Percentiles rank a stretch among this genome's conserved stretches.
phyloP scores from a whole-genome alignment of 2,888 invertebrate species.

The Schrankia costaestrigalis region DNA sequence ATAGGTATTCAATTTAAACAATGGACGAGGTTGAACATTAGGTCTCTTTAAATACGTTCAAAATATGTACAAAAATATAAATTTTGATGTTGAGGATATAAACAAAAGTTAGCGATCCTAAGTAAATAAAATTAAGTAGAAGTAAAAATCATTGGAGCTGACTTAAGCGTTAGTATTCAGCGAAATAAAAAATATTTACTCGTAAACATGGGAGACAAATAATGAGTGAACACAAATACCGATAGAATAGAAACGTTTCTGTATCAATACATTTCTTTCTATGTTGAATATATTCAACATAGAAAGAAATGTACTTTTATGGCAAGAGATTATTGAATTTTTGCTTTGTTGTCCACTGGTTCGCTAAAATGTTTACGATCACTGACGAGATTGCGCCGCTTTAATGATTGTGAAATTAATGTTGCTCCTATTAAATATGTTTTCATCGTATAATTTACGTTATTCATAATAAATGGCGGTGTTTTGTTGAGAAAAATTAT shows the following conservation, averaged over 20 bases:
- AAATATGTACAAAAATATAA: too few relatives aligned
- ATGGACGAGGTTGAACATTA: too few relatives aligned
- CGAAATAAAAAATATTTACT: slow-evolving; percentile 23
- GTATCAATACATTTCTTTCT: not conserved
- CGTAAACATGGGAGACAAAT: slow-evolving; percentile 17
- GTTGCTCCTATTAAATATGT: not conserved
- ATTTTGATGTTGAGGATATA: too few relatives aligned
- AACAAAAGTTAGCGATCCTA: too few relatives aligned
- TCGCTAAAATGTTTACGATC: slow-evolving; percentile 23
- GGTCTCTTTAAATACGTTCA: too few relatives aligned
- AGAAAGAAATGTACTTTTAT: slow-evolving; percentile 25
- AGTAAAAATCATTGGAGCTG: slow-evolving; percentile 15
- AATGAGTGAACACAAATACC: slow-evolving; percentile 21
- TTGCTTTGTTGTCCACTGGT: slow-evolving; percentile 18
- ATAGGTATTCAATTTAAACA: too few relatives aligned
- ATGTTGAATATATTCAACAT: slow-evolving; percentile 8
- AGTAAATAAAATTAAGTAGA: too few relatives aligned
- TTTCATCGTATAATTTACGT: not conserved
- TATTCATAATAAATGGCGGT: too few relatives aligned
- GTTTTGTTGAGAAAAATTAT: too few relatives aligned
- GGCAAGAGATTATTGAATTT: slow-evolving; percentile 18
- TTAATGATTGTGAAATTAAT: slow-evolving; percentile 4
- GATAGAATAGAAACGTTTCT: slow-evolving; percentile 12
- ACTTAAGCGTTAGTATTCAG: slow-evolving; percentile 9
- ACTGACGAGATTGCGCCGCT: slow-evolving; percentile 4